A percentile compares a stretch with the other conserved stretches of the same genome.
Evolutionary conservation across 2,113 vertebrate genomes (phyloP).

Genomic region (Meleagris gallopavo): DNA sequence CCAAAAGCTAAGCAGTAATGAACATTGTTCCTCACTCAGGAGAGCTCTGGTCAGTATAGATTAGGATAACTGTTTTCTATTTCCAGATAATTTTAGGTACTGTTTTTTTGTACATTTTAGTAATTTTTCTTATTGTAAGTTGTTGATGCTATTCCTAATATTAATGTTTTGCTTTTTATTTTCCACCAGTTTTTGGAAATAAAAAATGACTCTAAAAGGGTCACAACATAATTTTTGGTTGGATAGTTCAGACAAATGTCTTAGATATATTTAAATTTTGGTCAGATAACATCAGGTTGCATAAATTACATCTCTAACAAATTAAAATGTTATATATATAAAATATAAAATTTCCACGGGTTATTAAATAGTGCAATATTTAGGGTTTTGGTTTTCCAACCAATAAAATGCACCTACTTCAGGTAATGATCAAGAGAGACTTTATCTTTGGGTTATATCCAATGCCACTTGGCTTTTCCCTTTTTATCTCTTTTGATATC

Average conservation of each 20-base stretch:
- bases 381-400: neutral
- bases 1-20: neutral
- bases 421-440: neutral
- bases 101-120: neutral
- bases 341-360: neutral
- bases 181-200: neutral
- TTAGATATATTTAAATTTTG: neutral
- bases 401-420: neutral
- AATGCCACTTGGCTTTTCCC: rapidly evolving
- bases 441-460: neutral
- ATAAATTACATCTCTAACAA: neutral
- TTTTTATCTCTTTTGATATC: neutral
- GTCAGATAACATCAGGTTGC: neutral
- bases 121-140: neutral
- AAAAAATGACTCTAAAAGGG: neutral
- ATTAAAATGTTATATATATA: neutral
- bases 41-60: neutral
- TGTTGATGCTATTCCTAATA: neutral
- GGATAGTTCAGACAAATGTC: neutral
- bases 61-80: neutral
- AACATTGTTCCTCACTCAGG: neutral
- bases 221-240: neutral
- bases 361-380: neutral
- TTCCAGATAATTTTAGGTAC: neutral
- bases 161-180: neutral